These are phyloP conservation scores for Cydia amplana DNA, from an alignment of 1,140 invertebrate species.

Conservation along the genomic window DNA sequence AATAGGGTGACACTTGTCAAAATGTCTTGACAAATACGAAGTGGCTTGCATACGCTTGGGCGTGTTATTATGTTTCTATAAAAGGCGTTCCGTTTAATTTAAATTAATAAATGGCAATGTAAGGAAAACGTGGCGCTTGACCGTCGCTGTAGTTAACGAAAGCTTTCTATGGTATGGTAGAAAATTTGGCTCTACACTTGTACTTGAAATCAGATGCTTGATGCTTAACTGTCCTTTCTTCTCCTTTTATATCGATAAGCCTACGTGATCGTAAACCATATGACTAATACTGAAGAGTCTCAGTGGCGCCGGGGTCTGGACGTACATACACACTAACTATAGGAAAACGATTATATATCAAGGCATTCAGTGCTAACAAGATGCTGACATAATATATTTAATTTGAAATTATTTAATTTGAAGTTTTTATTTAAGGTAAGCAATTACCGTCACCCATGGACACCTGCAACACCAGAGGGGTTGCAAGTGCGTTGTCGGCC, in stretches of 20 bases:
- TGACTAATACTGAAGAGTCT: neutral
- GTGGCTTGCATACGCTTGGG: neutral
- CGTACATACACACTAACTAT: neutral
- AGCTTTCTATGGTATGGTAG: neutral
- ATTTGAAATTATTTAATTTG: too few relatives aligned
- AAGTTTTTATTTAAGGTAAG: too few relatives aligned
- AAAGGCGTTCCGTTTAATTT: neutral
- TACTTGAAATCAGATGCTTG: neutral
- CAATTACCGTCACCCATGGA: too few relatives aligned
- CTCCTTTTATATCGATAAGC: neutral
- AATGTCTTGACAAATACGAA: constrained; percentile 26
- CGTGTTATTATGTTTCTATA: neutral
- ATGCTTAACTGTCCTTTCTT: neutral
- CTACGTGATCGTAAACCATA: neutral
- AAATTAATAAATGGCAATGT: neutral
- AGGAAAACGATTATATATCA: too few relatives aligned
- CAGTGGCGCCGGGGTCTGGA: neutral
- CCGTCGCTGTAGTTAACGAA: neutral
- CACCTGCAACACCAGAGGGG: too few relatives aligned
- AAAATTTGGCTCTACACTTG: neutral
- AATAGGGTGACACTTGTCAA: constrained; percentile 36
- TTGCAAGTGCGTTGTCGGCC: too few relatives aligned
- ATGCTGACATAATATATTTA: too few relatives aligned
- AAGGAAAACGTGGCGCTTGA: neutral
- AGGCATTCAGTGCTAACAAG: too few relatives aligned